A percentile compares a stretch with the other conserved stretches of the same genome.
These are phyloP conservation scores for Macroramphosus scolopax DNA, from an alignment of 2,797 vertebrate species.

Conservation along the genomic window DNA sequence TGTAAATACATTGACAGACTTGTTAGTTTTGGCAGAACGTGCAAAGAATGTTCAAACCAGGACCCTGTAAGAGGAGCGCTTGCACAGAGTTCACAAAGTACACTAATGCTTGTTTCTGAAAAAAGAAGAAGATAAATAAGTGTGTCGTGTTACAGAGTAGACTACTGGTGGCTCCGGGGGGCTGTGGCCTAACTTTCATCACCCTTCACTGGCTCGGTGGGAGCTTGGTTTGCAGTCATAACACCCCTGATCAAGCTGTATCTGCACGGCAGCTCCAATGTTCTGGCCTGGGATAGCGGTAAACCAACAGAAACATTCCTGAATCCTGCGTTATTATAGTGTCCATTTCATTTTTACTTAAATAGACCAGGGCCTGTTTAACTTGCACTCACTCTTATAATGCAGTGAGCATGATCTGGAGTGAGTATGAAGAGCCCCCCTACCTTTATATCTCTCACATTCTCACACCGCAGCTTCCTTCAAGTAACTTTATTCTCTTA, in stretches of 20 bases:
- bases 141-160: conserved; percentile 26
- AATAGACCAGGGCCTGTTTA: conserved; percentile 35
- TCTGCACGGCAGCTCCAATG: too few relatives aligned
- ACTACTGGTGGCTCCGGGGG: conserved; percentile 9
- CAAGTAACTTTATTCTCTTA: conserved; percentile 30
- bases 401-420: conserved; percentile 23
- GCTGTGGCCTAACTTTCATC: conserved; percentile 37
- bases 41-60: too few relatives aligned
- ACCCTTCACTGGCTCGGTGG: conserved; percentile 27
- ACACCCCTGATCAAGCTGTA: conserved; percentile 25
- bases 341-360: conserved; percentile 49
- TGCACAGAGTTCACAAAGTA: conserved; percentile 5
- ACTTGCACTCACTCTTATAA: conserved; percentile 36
- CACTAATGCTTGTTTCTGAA: neutral
- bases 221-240: conserved; percentile 48
- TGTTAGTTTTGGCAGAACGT: too few relatives aligned
- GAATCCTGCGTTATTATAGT: conserved; percentile 45
- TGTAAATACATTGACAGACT: too few relatives aligned
- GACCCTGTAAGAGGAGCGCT: too few relatives aligned
- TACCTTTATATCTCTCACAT: conserved; percentile 22
- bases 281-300: conserved; percentile 28
- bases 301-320: conserved; percentile 60
- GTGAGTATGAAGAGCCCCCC: conserved; percentile 24
- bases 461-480: conserved; percentile 41
- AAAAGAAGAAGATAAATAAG: conserved; percentile 9